Conservation (phyloP, 2,113 vertebrate genomes). For the Syngnathus floridae region DNA sequence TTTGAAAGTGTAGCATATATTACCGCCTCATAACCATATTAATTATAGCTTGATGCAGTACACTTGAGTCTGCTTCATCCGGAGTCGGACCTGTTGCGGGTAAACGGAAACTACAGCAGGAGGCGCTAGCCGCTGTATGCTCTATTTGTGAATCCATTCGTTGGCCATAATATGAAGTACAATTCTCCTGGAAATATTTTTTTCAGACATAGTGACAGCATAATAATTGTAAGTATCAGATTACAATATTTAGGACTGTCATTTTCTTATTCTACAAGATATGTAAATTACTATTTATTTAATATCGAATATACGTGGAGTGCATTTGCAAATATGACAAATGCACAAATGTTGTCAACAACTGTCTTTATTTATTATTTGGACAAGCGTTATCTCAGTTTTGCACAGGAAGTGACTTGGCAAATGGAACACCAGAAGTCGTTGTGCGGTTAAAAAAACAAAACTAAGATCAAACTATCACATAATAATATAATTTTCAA, state of each 20-base stretch:
- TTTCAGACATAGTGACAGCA: too few relatives aligned
- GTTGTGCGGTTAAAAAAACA: conserved; percentile 2
- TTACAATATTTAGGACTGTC: too few relatives aligned
- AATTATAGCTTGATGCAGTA: neutral
- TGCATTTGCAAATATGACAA: neutral
- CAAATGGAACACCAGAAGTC: conserved; percentile 11
- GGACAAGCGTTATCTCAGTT: neutral
- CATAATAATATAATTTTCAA: conserved; percentile 12
- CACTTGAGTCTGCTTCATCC: neutral
- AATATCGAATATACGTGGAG: neutral
- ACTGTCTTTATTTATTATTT: conserved; percentile 24
- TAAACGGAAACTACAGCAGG: neutral
- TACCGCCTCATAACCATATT: neutral
- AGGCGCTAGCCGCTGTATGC: neutral
- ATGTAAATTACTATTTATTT: neutral
- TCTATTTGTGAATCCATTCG: neutral
- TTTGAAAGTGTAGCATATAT: neutral
- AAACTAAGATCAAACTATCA: neutral
- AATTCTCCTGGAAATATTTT: too few relatives aligned
- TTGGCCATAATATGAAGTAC: neutral
- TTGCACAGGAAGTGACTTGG: conserved; percentile 5
- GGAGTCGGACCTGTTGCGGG: neutral
- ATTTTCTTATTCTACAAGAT: too few relatives aligned
- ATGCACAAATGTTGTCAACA: neutral
- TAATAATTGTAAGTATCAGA: too few relatives aligned